Base-by-base conservation (phyloP, 2,113 vertebrate genomes). In the Hippopotamus amphibius region DNA sequence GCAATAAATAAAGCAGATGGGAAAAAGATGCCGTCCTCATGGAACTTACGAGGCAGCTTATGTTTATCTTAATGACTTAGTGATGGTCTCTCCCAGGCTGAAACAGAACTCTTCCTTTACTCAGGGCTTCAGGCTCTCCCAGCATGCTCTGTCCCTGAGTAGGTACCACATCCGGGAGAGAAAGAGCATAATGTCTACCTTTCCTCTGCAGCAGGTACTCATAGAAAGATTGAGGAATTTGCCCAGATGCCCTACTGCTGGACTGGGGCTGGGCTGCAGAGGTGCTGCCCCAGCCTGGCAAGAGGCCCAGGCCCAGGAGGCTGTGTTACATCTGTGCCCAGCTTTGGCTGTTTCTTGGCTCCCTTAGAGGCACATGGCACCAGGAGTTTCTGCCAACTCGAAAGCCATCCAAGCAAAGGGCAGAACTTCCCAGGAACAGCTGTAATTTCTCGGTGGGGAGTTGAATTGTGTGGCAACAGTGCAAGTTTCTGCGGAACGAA, bases 391-490 rank as follows among this genome's bases (percentile, higher is more conserved):
- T 95, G 93, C 79, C 83, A 90, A 76, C 37, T 91, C 7, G 4
- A 79, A 77, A 93, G 59, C 43, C 57, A 57, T 63, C 57, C 82
- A 93, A 63, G 88, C 69, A 84, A 90, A 96, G 61, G 84, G 48
- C 43, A 94, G 79, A 77, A 87, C 63, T 90, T 96, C 88, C 84
- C 43, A 86, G 95, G 50, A 96, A 95, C 2, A 48, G 48, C 83
- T 96, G 28, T 86, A 41, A 95, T 97, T 95, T 97, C 97, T 95
- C 79, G 85, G 77, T 86, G 90, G 90, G 95, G 88, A 94, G 80
- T 83, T 97, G 93, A 76, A 92, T 96, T 97, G 92, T 96, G 92
- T 97, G 97, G 92, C 3, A 33, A 95, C 82, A 89, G 96, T 65
- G 82, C 72, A 87, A 83, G 50, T 57, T 86, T 96, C 96, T 91